Evolutionary conservation across 2,888 invertebrate genomes (phyloP).

Genomic region (Cataglyphis altisquamis): DNA sequence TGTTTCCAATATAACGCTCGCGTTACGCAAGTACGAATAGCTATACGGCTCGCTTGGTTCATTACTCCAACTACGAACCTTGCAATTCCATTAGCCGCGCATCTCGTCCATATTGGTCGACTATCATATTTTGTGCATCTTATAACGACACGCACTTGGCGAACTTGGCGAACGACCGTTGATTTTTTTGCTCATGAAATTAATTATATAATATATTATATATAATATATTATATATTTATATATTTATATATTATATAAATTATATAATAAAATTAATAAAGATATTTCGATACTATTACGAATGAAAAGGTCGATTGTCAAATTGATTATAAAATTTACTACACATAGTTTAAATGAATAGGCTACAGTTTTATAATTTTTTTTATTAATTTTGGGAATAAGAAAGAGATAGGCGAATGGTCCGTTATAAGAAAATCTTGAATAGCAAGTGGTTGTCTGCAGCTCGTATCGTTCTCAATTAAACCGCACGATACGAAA

Average conservation of each 20-base stretch:
- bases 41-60: conserved; percentile 22
- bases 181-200: neutral
- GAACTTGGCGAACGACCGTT: neutral
- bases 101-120: neutral
- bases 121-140: conserved; percentile 21
- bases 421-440: conserved; percentile 20
- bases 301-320: neutral
- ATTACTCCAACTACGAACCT: conserved; percentile 31
- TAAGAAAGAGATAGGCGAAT: neutral
- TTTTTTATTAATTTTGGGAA: neutral
- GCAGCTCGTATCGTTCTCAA: conserved; percentile 47
- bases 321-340: neutral
- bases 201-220: neutral
- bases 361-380: neutral
- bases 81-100: conserved; percentile 42
- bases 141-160: neutral
- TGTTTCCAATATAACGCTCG: conserved; percentile 44
- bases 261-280: too few species aligned
- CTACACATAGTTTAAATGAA: neutral
- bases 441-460: conserved; percentile 29
- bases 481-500: conserved; percentile 59
- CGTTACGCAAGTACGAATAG: conserved; percentile 21
- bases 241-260: too few species aligned
- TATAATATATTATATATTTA: too few species aligned
- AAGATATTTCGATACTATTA: neutral